phyloP scores from a whole-genome alignment of 2,888 invertebrate genomes.

The Vesta saturnalis region DNA sequence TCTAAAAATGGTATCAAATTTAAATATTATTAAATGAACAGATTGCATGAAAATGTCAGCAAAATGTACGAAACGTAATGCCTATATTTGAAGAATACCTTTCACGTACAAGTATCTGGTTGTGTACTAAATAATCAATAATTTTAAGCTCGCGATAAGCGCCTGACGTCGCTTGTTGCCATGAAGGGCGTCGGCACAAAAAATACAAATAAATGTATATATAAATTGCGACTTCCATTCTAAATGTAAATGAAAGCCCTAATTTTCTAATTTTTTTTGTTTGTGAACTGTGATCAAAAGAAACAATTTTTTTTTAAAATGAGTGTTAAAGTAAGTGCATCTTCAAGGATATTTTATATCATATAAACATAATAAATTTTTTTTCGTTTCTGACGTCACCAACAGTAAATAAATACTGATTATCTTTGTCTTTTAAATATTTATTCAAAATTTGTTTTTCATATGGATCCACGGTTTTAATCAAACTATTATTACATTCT shows the following conservation, averaged over 20 bases:
- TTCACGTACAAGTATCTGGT: neutral
- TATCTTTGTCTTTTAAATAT: neutral
- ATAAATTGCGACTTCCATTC: neutral
- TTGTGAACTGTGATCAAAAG: slow-evolving; percentile 3
- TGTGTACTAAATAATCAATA: slow-evolving; percentile 33
- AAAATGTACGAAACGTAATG: too few relatives aligned
- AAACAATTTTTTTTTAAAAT: slow-evolving; percentile 23
- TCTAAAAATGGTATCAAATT: too few relatives aligned
- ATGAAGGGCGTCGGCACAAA: slow-evolving; percentile 37
- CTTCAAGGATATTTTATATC: neutral
- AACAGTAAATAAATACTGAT: neutral
- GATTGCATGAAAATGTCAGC: too few relatives aligned
- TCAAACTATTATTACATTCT: neutral
- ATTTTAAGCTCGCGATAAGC: slow-evolving; percentile 21
- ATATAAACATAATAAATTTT: slow-evolving; percentile 8
- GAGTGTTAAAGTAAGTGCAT: slow-evolving; percentile 33
- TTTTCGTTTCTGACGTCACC: neutral
- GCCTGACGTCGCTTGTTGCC: slow-evolving; percentile 31
- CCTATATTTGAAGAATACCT: neutral
- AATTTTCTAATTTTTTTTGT: slow-evolving; percentile 11
- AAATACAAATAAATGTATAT: slow-evolving; percentile 16
- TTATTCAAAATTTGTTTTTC: neutral
- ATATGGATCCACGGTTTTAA: neutral
- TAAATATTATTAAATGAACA: too few relatives aligned
- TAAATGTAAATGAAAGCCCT: slow-evolving; percentile 8